Conservation (phyloP, 2,888 invertebrate species). For the Crocallis elinguaria region DNA sequence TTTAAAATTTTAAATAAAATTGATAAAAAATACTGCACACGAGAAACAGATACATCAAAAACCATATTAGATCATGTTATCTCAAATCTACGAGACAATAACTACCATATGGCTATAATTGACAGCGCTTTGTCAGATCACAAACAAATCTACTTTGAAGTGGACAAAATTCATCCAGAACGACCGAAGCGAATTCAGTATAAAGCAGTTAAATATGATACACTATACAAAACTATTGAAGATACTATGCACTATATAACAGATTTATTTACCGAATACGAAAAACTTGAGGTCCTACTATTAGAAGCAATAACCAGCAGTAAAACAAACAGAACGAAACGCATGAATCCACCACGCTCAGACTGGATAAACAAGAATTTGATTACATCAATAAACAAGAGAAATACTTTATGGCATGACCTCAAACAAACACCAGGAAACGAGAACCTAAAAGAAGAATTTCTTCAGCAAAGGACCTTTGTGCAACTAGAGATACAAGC, state of each 20-base stretch:
- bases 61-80: not conserved
- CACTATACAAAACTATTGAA: not conserved
- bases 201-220: not conserved
- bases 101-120: not conserved
- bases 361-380: not conserved
- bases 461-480: too few relatives aligned
- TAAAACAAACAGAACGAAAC: not conserved
- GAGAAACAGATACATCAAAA: not conserved
- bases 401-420: too few relatives aligned
- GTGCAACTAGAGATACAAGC: too few relatives aligned
- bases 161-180: not conserved
- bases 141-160: not conserved
- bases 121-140: not conserved
- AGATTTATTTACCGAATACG: not conserved
- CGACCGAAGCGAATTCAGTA: not conserved
- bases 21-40: not conserved
- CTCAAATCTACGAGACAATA: not conserved
- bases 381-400: too few relatives aligned
- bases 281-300: not conserved
- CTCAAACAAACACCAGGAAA: too few relatives aligned
- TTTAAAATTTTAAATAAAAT: slow-evolving; percentile 9
- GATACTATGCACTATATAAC: not conserved
- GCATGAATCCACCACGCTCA: not conserved
- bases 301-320: not conserved
- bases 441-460: too few relatives aligned